Evolutionary conservation across 2,113 vertebrate genomes (phyloP).

Genomic region (Sceloporus undulatus): DNA sequence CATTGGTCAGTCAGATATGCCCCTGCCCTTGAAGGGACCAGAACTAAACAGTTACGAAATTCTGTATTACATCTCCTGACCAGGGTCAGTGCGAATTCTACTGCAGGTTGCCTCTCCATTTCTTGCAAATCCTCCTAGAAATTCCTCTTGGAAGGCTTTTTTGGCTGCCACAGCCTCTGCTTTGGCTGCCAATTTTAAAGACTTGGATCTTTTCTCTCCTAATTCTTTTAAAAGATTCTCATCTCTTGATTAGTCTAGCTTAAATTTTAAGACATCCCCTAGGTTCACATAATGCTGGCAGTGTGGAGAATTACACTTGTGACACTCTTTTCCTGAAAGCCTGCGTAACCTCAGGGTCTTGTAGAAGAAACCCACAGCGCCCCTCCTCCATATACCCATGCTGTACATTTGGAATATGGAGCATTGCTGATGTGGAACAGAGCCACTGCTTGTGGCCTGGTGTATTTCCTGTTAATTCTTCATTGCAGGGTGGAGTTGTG

Average conservation of each 20-base stretch:
- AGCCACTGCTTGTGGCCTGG: no score
- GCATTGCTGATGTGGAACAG: neutral
- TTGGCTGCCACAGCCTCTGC: neutral
- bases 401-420: neutral
- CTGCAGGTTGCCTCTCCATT: neutral
- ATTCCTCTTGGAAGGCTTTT: neutral
- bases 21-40: no score
- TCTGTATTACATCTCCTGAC: neutral
- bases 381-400: no score
- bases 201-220: neutral
- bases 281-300: neutral
- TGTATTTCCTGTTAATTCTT: neutral
- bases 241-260: neutral
- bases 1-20: no score
- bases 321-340: no score
- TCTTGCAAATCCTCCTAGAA: neutral
- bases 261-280: neutral
- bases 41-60: neutral
- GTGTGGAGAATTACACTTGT: no score
- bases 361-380: neutral
- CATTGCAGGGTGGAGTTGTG: neutral
- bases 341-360: neutral
- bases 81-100: neutral
- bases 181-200: neutral
- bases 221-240: neutral